Evolutionary conservation across 2,797 vertebrate genomes (phyloP), one percentile per base, ranked within the genome.

Genomic region (Anabas testudineus): DNA sequence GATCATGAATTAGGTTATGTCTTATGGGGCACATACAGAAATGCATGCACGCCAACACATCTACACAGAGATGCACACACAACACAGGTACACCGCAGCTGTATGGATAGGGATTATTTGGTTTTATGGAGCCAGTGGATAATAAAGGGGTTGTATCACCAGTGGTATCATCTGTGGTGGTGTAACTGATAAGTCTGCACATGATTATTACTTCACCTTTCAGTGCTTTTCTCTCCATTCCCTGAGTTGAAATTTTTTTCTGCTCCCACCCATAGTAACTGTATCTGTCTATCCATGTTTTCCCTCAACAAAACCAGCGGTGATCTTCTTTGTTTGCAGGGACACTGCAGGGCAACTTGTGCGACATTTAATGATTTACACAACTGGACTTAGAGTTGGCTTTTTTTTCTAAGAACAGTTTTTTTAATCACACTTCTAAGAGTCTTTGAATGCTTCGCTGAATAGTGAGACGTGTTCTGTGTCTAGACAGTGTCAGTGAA

Each of bases 181-280:
- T 71, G 52, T 73, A 57, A 83, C 74, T 81, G 71, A 80, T 68
- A 79, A 61, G 58, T 62, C 59, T 71, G 61, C 54, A 76, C 63
- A 84, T 78, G 45, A 85, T 88, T 83, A 88, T 87, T 80, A 70
- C 76, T 78, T 89, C 78, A 80, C 61, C 64, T 83, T 76, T 80
- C 71, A 79, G 54, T 69, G 47, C 60, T 57, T 19, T 47, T 62
- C 39, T 62, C 46, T 67, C n/a, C n/a, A 19, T 21, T 80, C 32
- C 28, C 16, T 30, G 46, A 53, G 42, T 57, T 65, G 59, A 51
- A 70, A 87, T 64, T 78, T 47, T 53, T 78, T 70, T 67, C 24
- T 81, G 47, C 34, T 71, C 3, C 12, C 21, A n/a, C 22, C 34
- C 13, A 68, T 47, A 28, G 60, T 59, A 76, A 74, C 67, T 68